Percentiles rank a stretch among this genome's conserved stretches.
Conservation (phyloP, 2,888 invertebrate genomes). For the Ellobium chinense region DNA sequence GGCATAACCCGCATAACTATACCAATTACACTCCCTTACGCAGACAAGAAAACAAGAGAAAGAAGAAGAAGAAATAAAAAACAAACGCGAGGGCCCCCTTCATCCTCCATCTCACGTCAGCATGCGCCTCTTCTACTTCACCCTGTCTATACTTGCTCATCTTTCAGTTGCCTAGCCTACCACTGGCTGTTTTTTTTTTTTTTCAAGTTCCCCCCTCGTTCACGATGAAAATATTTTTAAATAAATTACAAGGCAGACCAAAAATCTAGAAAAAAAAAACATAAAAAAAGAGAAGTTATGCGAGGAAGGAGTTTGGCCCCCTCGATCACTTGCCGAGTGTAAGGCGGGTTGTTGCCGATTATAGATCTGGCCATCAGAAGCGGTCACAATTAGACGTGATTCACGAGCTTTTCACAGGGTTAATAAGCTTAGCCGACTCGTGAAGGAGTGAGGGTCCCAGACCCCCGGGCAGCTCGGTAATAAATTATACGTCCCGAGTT, state of each 20-base stretch:
- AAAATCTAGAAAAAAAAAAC: not conserved
- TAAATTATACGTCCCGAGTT: slow-evolving; percentile 24
- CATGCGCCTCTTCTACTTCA: no score
- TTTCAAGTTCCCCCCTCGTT: no score
- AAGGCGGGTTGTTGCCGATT: slow-evolving; percentile 17
- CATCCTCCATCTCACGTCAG: no score
- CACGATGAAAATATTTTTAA: no score
- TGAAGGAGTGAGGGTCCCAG: not conserved
- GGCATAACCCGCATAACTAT: not conserved
- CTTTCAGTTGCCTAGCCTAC: no score
- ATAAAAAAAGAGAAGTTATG: not conserved
- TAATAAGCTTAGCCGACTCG: slow-evolving; percentile 38
- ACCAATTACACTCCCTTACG: not conserved
- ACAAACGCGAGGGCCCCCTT: no score
- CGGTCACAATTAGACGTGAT: slow-evolving; percentile 37
- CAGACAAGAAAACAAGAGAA: no score
- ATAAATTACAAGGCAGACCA: not conserved
- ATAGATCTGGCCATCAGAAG: slow-evolving; percentile 30
- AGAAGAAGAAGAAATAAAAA: no score
- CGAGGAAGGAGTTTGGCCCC: not conserved
- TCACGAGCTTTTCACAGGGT: slow-evolving; percentile 34
- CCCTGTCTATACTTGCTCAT: no score
- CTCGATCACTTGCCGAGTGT: not conserved
- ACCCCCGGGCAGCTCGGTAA: slow-evolving; percentile 18
- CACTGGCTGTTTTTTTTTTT: no score